These are phyloP conservation scores for Xiphophorus hellerii DNA, from an alignment of 2,113 vertebrate species.

Conservation along the genomic window DNA sequence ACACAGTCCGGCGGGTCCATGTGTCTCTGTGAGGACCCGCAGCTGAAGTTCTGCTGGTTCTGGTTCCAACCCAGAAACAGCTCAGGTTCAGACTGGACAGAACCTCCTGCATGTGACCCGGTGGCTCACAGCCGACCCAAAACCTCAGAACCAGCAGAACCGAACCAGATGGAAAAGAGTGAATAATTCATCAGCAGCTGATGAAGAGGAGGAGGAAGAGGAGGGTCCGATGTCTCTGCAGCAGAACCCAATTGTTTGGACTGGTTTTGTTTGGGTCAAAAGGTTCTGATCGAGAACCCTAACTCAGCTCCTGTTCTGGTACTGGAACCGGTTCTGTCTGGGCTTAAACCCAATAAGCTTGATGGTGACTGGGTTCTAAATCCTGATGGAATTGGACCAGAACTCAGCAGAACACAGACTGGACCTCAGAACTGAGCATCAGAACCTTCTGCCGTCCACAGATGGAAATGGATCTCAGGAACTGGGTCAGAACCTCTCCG, in stretches of 20 bases:
- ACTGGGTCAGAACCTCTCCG: not conserved
- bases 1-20: too few relatives aligned
- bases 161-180: slow-evolving; percentile 4
- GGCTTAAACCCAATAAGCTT: too few relatives aligned
- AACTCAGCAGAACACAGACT: too few relatives aligned
- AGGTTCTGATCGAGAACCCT: not conserved
- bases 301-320: too few relatives aligned
- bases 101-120: too few relatives aligned
- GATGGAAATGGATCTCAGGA: not conserved
- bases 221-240: too few relatives aligned
- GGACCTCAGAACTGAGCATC: not conserved
- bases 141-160: too few relatives aligned
- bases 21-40: too few relatives aligned
- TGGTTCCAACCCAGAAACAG: not conserved
- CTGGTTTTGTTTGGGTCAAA: not conserved
- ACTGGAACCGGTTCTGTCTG: too few relatives aligned
- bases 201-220: not conserved
- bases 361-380: too few relatives aligned
- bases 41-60: not conserved
- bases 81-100: not conserved
- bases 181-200: slow-evolving; percentile 26
- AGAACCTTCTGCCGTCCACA: not conserved
- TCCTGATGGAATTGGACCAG: too few relatives aligned
- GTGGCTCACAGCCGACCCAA: too few relatives aligned
- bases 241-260: not conserved